Evolutionary conservation across 2,797 vertebrate species (phyloP), one percentile per base, ranked within the genome.

Genomic region (Glyptemys insculpta): DNA sequence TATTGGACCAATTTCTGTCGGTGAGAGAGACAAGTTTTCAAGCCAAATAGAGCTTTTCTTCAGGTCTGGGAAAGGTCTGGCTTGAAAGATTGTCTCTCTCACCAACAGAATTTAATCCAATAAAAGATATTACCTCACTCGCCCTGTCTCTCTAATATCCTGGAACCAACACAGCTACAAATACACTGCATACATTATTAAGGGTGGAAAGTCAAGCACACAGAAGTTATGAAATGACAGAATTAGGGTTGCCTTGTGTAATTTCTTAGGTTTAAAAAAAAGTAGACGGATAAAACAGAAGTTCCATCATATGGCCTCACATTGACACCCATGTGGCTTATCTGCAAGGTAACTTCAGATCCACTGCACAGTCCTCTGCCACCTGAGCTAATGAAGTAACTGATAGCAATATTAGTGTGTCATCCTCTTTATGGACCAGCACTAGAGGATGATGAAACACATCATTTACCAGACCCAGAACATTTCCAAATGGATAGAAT

Each of bases 211-310:
- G 4, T 31, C 0, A 0, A 7, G 9, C 44, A 65, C 5, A 12
- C 82, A 1, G 1, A 87, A 87, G 23, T 10, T 81, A 41, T 2
- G n/a, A 93, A 90, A 93, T 31, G 87, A 0, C 47, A 72, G 84
- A 83, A 53, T 56, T 41, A 88, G 41, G 12, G 19, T 29, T 81
- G 86, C 50, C n/a, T 4, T 27, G 14, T 12, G 62, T 52, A 72
- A 92, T 50, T 92, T 72, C 72, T 4, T 21, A 87, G 76, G 27
- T 86, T 86, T 88, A 31, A 29, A 91, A 6, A 68, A 53, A 88
- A 94, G 53, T 44, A 90, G 3, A 47, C 1, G 44, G 41, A 79
- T 86, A 85, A 81, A 34, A 1, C 8, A 7, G 59, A 62, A 34
- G 59, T 34, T 62, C 59, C 68, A 72, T 72, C 68, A 72, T 41